Conservation (phyloP, 2,797 vertebrate species). For the Smutsia gigantea region DNA sequence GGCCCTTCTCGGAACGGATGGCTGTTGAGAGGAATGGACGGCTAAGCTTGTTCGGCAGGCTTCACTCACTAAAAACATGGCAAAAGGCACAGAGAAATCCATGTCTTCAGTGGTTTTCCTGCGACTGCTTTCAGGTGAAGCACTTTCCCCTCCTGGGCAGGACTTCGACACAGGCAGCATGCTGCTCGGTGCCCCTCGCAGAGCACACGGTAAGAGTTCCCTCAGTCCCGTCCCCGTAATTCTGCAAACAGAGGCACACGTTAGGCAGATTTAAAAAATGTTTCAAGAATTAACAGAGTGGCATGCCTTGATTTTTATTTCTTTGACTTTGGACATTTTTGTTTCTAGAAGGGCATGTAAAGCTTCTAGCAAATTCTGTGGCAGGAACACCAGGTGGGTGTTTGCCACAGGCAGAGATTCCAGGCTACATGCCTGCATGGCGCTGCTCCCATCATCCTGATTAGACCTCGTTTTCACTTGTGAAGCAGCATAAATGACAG, state of each 20-base stretch:
- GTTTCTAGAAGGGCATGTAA: too few relatives aligned
- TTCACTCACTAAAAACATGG: too few relatives aligned
- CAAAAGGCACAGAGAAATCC: too few relatives aligned
- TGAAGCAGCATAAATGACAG: background rate
- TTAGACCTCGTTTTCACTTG: rapidly evolving
- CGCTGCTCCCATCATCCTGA: too few relatives aligned
- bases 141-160: background rate
- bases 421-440: background rate
- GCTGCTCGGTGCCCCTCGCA: too few relatives aligned
- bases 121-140: background rate
- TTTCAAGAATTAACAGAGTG: background rate
- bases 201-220: too few relatives aligned
- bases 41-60: too few relatives aligned
- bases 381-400: background rate
- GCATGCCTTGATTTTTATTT: background rate
- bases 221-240: too few relatives aligned
- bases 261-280: background rate
- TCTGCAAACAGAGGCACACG: rapidly evolving
- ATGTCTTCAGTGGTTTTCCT: too few relatives aligned
- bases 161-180: background rate
- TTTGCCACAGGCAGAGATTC: background rate
- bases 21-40: too few relatives aligned
- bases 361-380: background rate
- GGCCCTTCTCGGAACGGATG: too few relatives aligned
- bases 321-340: background rate